Conservation (phyloP, 2,797 vertebrate species). For the Sebastes reedi region DNA sequence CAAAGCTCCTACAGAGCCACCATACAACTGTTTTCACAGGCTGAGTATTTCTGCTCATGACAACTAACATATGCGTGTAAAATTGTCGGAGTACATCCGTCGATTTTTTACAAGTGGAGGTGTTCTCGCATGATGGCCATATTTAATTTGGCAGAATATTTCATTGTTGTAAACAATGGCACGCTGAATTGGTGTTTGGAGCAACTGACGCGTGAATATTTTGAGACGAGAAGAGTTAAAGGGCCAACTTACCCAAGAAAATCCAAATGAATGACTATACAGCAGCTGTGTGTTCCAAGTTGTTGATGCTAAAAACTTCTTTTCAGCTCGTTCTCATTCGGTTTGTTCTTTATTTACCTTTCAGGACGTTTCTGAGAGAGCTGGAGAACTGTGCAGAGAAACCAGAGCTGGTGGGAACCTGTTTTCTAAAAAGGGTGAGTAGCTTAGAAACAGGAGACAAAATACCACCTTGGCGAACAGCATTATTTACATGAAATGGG, state of each 20-base stretch:
- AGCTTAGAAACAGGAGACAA: background rate
- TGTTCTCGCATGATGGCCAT: background rate
- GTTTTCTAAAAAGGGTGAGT: conserved; percentile 94
- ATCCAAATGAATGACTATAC: background rate
- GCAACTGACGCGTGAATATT: background rate
- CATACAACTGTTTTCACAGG: background rate
- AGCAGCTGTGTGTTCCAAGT: background rate
- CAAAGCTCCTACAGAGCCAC: background rate
- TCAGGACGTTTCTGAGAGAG: conserved; percentile 93
- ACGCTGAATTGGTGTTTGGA: background rate
- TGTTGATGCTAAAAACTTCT: background rate
- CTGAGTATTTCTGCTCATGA: background rate
- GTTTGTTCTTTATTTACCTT: conserved; percentile 3
- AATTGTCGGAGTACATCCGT: background rate
- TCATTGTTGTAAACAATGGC: background rate
- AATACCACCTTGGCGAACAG: too few species aligned
- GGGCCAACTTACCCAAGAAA: background rate
- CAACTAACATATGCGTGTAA: background rate
- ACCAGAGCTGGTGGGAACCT: conserved; percentile 90
- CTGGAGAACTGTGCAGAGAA: conserved; percentile 92
- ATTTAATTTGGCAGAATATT: background rate
- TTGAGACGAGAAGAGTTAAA: background rate
- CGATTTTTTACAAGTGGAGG: background rate
- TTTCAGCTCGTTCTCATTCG: background rate
- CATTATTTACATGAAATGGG: too few species aligned